phyloP scores from a whole-genome alignment of 2,888 invertebrate genomes.

The Plebejus anna region DNA sequence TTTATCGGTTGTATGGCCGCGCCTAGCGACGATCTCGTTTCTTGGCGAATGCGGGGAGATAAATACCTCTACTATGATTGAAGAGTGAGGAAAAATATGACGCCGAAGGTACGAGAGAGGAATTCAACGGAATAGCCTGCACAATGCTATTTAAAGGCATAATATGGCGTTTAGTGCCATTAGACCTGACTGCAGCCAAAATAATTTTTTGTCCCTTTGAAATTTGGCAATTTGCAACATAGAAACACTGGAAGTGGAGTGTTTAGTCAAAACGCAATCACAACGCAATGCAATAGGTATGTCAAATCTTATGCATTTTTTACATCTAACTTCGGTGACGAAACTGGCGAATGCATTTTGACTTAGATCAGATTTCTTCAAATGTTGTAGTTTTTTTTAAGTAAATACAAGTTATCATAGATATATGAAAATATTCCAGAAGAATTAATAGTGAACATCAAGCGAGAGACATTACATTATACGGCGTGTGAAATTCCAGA shows the following conservation, averaged over 20 bases:
- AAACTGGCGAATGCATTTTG: not conserved
- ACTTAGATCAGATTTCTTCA: not conserved
- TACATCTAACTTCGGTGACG: no score
- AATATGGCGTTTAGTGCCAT: no score
- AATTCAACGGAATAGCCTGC: no score
- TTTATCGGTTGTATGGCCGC: slow-evolving; percentile 69
- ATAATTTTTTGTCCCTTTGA: no score
- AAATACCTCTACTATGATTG: slow-evolving; percentile 43
- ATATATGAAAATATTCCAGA: not conserved
- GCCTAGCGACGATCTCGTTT: slow-evolving; percentile 71
- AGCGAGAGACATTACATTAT: slow-evolving; percentile 49
- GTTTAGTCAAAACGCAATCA: no score
- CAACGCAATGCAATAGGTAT: no score
- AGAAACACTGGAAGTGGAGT: no score
- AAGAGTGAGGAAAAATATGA: slow-evolving; percentile 34
- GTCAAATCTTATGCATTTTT: no score
- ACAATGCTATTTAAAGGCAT: no score
- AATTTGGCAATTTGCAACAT: no score
- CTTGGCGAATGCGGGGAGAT: slow-evolving; percentile 46
- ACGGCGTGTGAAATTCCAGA: slow-evolving; percentile 74
- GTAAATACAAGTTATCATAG: not conserved
- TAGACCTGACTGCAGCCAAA: no score
- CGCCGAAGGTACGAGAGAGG: slow-evolving; percentile 22
- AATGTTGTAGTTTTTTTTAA: no score
- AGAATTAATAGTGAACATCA: slow-evolving; percentile 25